Conservation (phyloP, 1,140 invertebrate species). For the Drosophila guanche region DNA sequence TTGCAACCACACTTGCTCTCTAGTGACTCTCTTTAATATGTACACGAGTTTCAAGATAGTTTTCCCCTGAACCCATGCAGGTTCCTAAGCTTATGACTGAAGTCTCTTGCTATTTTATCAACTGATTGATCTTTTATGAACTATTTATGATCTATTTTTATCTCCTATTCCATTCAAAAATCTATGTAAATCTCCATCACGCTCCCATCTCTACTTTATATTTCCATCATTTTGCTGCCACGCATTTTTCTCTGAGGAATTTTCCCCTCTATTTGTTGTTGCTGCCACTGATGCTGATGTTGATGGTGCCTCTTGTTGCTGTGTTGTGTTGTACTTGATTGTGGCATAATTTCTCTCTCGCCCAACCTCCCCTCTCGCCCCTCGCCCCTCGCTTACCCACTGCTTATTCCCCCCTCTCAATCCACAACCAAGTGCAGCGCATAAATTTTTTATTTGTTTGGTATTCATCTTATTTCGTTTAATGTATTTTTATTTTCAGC, state of each 20-base stretch:
- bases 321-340: constrained; percentile 71
- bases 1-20: too few species aligned
- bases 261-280: constrained; percentile 56
- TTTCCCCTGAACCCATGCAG: too few species aligned
- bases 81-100: too few species aligned
- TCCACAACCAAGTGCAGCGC: constrained; percentile 50
- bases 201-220: constrained; percentile 26
- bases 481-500: constrained; percentile 79
- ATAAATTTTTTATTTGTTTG: constrained; percentile 81
- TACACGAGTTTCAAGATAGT: too few species aligned
- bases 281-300: constrained; percentile 31
- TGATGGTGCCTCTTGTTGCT: constrained; percentile 50
- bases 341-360: constrained; percentile 74
- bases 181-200: constrained; percentile 2
- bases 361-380: constrained; percentile 28
- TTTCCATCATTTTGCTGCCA: constrained; percentile 23
- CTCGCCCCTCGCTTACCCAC: background rate
- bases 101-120: too few species aligned
- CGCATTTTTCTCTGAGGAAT: constrained; percentile 42
- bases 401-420: background rate
- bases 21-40: too few species aligned
- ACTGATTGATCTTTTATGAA: too few species aligned
- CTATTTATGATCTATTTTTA: too few species aligned
- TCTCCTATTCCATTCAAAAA: too few species aligned
- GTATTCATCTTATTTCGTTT: constrained; percentile 81